These are phyloP conservation scores for Liasis olivaceus DNA, from an alignment of 2,797 vertebrate species.

Conservation along the genomic window DNA sequence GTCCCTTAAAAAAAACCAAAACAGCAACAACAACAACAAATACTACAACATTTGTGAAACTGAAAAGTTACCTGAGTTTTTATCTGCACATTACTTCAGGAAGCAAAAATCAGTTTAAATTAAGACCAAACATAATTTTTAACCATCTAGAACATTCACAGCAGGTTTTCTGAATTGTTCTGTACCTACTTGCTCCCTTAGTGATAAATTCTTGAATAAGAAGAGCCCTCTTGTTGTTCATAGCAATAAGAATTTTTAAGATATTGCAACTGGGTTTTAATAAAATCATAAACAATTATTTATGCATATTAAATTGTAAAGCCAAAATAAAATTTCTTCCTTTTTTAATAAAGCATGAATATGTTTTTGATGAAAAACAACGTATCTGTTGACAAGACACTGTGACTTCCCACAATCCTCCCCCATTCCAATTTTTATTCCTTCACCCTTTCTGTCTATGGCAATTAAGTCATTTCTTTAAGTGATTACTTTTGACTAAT, in stretches of 20 bases:
- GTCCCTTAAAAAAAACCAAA: neutral
- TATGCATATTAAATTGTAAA: constrained; percentile 25
- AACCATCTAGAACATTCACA: neutral
- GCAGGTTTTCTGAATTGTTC: neutral
- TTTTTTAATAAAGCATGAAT: constrained; percentile 37
- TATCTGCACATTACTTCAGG: neutral
- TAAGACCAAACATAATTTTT: neutral
- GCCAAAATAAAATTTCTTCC: constrained; percentile 35
- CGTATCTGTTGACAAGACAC: constrained; percentile 7
- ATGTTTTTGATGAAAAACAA: constrained; percentile 42
- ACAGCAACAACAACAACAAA: neutral
- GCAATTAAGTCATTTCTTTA: constrained; percentile 62
- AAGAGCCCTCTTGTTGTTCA: neutral
- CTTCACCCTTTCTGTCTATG: constrained; percentile 33
- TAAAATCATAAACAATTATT: constrained; percentile 24
- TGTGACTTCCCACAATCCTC: constrained; percentile 2
- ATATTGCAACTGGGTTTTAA: neutral
- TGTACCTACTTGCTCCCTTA: neutral
- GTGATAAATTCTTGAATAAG: neutral
- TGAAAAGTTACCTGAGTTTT: neutral
- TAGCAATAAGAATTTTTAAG: neutral
- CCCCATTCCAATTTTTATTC: constrained; percentile 22
- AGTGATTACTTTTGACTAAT: constrained; percentile 67
- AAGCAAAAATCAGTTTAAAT: neutral
- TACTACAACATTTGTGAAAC: neutral